phyloP scores from a whole-genome alignment of 1,140 invertebrate species.

The Carposina sasakii region DNA sequence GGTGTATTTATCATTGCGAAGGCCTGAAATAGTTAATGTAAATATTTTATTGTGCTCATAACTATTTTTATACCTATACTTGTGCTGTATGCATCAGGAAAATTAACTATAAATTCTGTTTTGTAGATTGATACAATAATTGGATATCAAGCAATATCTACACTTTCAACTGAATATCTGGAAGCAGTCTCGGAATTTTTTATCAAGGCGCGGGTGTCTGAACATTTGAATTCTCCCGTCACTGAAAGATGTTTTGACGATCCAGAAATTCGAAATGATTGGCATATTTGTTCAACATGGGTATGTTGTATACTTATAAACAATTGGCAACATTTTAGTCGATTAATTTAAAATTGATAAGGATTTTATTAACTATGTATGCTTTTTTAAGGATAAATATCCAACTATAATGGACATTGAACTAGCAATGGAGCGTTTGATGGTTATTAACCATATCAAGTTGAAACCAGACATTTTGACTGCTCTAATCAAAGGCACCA shows the following conservation, averaged over 20 bases:
- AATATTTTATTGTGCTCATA: neutral
- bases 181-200: slow-evolving; percentile 47
- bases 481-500: slow-evolving; percentile 26
- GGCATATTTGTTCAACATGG: slow-evolving; percentile 58
- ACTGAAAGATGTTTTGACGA: slow-evolving; percentile 57
- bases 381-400: slow-evolving; percentile 39
- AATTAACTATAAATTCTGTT: slow-evolving; percentile 8
- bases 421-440: slow-evolving; percentile 52
- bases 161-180: slow-evolving; percentile 51
- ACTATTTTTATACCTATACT: slow-evolving; percentile 2
- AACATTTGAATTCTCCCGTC: slow-evolving; percentile 46
- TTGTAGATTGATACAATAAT: slow-evolving; percentile 36
- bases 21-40: slow-evolving; percentile 40
- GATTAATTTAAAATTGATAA: neutral
- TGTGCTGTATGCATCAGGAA: neutral
- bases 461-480: slow-evolving; percentile 42
- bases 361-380: neutral
- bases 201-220: slow-evolving; percentile 21
- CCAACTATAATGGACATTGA: slow-evolving; percentile 59
- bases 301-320: slow-evolving; percentile 22
- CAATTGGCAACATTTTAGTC: neutral
- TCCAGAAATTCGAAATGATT: slow-evolving; percentile 38
- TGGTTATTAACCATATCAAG: slow-evolving; percentile 45
- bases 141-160: slow-evolving; percentile 48
- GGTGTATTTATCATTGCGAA: slow-evolving; percentile 46